phyloP scores from a whole-genome alignment of 2,888 invertebrate species.

The Neoaliturus tenellus region DNA sequence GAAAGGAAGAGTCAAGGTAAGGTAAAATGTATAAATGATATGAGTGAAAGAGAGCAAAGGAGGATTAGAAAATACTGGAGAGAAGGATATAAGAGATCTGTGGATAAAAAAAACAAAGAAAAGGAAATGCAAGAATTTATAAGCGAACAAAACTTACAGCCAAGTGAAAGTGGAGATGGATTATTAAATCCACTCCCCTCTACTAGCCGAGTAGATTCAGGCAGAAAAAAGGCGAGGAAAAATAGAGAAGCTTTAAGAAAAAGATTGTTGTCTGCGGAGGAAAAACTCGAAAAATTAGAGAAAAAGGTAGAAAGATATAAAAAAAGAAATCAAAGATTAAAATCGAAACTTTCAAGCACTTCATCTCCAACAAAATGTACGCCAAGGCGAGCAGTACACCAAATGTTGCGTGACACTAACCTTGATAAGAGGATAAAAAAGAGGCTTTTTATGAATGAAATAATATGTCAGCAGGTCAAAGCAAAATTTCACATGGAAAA shows the following conservation, averaged over 20 bases:
- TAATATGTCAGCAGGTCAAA: constrained; percentile 31
- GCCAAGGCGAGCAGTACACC: neutral
- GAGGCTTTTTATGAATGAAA: constrained; percentile 29
- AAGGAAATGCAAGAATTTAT: constrained; percentile 12
- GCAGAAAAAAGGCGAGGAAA: constrained; percentile 30
- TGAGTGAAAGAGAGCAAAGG: constrained; percentile 14
- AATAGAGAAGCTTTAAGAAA: constrained; percentile 28
- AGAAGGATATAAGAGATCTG: constrained; percentile 31
- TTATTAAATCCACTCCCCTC: constrained; percentile 3
- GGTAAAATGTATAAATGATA: neutral
- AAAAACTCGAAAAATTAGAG: constrained; percentile 8
- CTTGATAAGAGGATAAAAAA: neutral
- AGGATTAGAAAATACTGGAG: neutral
- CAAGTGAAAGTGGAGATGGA: neutral
- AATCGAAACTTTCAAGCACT: neutral
- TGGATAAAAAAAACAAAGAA: constrained; percentile 14
- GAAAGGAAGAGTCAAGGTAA: neutral
- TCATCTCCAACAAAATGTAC: neutral
- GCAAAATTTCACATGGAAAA: constrained; percentile 24
- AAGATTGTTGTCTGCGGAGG: constrained; percentile 15
- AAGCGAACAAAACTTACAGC: neutral
- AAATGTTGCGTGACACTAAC: constrained; percentile 1
- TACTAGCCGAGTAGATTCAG: constrained; percentile 37
- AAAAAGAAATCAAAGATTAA: constrained; percentile 32
- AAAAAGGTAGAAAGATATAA: neutral